Evolutionary conservation across 64 coral and sea anemone species (phyloP).

Genomic region (Montipora efflorescens): DNA sequence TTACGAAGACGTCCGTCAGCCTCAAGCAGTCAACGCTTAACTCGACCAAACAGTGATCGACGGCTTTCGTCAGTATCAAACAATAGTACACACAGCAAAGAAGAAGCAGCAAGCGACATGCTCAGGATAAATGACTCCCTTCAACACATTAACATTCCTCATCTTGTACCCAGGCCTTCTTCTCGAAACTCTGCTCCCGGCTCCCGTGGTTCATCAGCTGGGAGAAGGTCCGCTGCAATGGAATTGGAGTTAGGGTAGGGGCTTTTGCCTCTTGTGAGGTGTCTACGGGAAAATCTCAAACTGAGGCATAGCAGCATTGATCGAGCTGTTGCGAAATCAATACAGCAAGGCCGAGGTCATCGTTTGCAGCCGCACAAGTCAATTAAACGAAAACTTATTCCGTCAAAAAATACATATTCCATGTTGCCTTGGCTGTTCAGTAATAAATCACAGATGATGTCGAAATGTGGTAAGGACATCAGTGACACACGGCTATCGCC

Average conservation of each 20-base stretch:
- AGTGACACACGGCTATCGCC: too few species aligned
- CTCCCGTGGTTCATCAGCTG: conserved; percentile 56
- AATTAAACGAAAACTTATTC: too few species aligned
- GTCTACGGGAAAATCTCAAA: too few species aligned
- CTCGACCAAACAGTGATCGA: conserved; percentile 15
- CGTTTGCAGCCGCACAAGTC: too few species aligned
- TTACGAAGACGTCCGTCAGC: background rate
- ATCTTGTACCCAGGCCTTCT: conserved; percentile 59
- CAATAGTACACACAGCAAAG: background rate
- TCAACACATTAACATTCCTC: conserved; percentile 59
- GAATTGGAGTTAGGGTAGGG: conserved; percentile 54
- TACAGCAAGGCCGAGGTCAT: too few species aligned
- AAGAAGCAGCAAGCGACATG: background rate
- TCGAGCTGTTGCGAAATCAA: too few species aligned
- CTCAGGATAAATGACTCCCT: background rate
- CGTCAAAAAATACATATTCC: too few species aligned
- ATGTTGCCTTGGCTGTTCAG: too few species aligned
- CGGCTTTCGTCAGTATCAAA: background rate
- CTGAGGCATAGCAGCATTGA: too few species aligned
- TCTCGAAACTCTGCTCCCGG: conserved; percentile 72
- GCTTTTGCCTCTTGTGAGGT: too few species aligned
- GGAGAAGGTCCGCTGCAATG: conserved; percentile 22
- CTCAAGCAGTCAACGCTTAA: background rate
- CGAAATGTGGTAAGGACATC: too few species aligned
- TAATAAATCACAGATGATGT: too few species aligned